Evolutionary conservation across 2,113 vertebrate genomes (phyloP), one percentile per base, ranked within the genome.

Genomic region (Porphyrio hochstetteri): DNA sequence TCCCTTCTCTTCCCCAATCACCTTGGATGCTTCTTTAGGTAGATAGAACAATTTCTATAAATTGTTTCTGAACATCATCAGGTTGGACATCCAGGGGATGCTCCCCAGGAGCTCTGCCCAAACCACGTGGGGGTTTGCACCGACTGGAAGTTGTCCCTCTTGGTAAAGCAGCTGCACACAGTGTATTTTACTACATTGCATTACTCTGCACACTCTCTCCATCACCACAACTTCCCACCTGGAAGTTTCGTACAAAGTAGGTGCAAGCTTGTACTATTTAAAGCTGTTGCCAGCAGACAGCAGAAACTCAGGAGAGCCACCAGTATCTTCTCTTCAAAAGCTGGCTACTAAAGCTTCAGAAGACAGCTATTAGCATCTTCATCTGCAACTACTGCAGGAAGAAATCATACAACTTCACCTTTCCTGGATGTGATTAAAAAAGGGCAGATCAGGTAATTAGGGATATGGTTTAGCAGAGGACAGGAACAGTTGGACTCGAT

Each of bases 81-180:
- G 31, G 42, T 72, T 5, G 27, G 19, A 50, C 35, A 33, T 8
- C 11, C 55, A 56, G 55, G 55, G 55, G 29, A 56, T 19, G 29
- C 17, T 18, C 17, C 29, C 55, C 55, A 33, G 55, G 9, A 33
- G 27, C 52, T 72, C 59, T 91, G 48, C 44, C 67, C 59, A 57
- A 61, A 44, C 4, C 16, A 20, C 0, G 0, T 1, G 3, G 20
- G 27, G 19, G 27, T 71, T 61, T 42, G 35, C 67, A 19, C 11
- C 40, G 21, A 9, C 10, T 68, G 44, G 28, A 80, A 48, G 27
- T 17, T 60, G 5, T 33, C 21, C 36, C 42, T 53, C 38, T 23
- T 16, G 13, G 15, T 3, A 48, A 44, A 82, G 35, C 7, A 61
- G 24, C 1, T 29, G 16, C 53, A 44, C 2, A 5, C 2, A 50